Evolutionary conservation across 2,888 invertebrate genomes (phyloP), one percentile per base, ranked within the genome.

Genomic region (Noctua pronuba): DNA sequence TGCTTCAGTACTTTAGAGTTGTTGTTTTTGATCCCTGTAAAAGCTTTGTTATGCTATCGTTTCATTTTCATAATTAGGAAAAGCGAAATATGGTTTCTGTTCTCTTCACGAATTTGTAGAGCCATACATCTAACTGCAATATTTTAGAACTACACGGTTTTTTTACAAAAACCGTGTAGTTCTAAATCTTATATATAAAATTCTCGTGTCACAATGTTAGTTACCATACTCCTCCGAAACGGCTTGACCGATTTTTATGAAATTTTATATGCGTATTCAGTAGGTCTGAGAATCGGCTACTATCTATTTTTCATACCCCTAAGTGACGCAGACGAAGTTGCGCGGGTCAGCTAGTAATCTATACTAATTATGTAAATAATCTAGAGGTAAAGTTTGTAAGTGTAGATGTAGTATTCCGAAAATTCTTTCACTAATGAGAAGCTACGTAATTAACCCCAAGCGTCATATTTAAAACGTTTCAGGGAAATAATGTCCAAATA

Each of bases 11-110:
- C 35, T 49, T 74, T 55, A 31, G 46, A 46, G 1, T 38, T 46
- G 24, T 65, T 65, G 44, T 18, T 81, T 46, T 73, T 55, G 82
- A 81, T 64, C 35, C n/a, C 16, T 28, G 18, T 7, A n/a, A 24
- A 44, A 28, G 7, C 18, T 28, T 46, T 5, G 4, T 52, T 44
- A 46, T 24, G 11, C 11, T 60, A 18, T 46, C 10, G 7, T 58
- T n/a, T 73, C 46, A 21, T 72, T 38, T 49, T 28, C 18, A 11
- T 28, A 28, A 28, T 28, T 28, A 28, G 28, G 16, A n/a, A 16
- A n/a, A 10, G 28, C 1, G 28, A 6, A 16, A 58, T 16, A 55
- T 52, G 1, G 55, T 62, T 62, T 31, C 31, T 10, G 31, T 3
- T 10, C 21, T 31, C 0, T 60, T 31, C 31, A 31, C 31, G 21